These are phyloP conservation scores for Laothoe populi DNA, from an alignment of 2,888 invertebrate species.

Conservation along the genomic window DNA sequence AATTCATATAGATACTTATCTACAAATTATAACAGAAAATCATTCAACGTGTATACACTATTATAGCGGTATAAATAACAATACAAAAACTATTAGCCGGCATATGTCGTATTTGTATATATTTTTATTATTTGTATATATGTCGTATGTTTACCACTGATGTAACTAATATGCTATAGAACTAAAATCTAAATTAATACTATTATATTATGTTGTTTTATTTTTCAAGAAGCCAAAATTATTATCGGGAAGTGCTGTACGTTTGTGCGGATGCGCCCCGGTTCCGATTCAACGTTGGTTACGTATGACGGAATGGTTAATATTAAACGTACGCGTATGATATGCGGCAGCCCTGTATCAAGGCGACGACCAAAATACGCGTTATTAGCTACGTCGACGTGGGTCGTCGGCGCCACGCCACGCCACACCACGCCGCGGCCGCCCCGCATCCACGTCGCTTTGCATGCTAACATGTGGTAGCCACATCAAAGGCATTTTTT, in stretches of 20 bases:
- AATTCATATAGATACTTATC: conserved; percentile 38
- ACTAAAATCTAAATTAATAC: background rate
- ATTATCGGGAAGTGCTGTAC: conserved; percentile 14
- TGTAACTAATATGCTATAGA: background rate
- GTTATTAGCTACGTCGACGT: conserved; percentile 77
- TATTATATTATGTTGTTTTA: background rate
- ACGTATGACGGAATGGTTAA: conserved; percentile 76
- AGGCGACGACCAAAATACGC: conserved; percentile 81
- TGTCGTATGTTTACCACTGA: background rate
- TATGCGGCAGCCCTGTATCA: conserved; percentile 81
- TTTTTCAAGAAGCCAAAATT: background rate
- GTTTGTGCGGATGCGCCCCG: conserved; percentile 38
- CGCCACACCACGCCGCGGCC: conserved; percentile 26
- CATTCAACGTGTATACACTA: background rate
- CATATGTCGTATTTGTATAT: background rate
- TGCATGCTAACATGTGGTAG: conserved; percentile 56
- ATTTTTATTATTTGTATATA: background rate
- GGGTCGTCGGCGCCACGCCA: conserved; percentile 55
- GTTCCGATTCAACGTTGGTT: conserved; percentile 21
- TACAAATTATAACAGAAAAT: conserved; percentile 1
- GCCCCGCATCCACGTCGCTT: conserved; percentile 60
- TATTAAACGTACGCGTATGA: conserved; percentile 74
- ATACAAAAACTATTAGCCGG: background rate
- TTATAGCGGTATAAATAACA: background rate
- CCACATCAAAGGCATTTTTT: conserved; percentile 60